Base-by-base conservation (phyloP, 2,113 vertebrate species). In the Catagonus wagneri region DNA sequence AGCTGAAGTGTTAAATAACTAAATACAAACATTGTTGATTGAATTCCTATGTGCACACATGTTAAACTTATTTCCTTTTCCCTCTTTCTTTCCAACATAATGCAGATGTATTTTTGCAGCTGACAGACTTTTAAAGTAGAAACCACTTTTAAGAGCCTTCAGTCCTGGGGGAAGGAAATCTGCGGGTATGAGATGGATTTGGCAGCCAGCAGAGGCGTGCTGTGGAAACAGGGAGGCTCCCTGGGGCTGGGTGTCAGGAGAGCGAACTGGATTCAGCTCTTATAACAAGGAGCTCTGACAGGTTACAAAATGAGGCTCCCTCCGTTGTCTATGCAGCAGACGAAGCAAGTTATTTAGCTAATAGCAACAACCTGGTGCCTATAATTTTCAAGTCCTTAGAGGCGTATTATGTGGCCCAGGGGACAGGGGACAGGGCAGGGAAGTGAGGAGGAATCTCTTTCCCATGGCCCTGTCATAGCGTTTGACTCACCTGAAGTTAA, bases 401-500 rank as follows among this genome's bases (percentile, higher is more conserved):
- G 65, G 27, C 22, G 32, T 84, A 85, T 97, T 97, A 86, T 1
- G 0, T 95, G 54, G 95, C 97, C 96, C 96, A 95, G 98, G 61
- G 69, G n/a, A 13, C 54, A 13, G 95, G 92, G 81, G 84, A 74
- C 39, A 86, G 94, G 97, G 74, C 0, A 68, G 83, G 29, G 92
- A 81, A 95, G 84, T 29, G 22, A 75, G 25, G 32, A 84, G 34
- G 20, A 68, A 85, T 91, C 96, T 97, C 90, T 96, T 94, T 86
- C 95, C 96, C 23, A n/a, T 61, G 93, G 97, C 95, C 71, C 79
- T 0, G 0, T 69, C 65, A 78, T 17, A 50, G 93, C 88, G 69
- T 97, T 68, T 75, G 52, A 85, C 25, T 90, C 61, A 85, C 89
- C 83, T 92, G 23, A 96, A 96, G 71, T 96, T 97, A 97, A 95